A percentile compares a stretch with the other conserved stretches of the same genome.
Evolutionary conservation across 2,888 invertebrate species (phyloP).

Genomic region (Clistopyga incitator): DNA sequence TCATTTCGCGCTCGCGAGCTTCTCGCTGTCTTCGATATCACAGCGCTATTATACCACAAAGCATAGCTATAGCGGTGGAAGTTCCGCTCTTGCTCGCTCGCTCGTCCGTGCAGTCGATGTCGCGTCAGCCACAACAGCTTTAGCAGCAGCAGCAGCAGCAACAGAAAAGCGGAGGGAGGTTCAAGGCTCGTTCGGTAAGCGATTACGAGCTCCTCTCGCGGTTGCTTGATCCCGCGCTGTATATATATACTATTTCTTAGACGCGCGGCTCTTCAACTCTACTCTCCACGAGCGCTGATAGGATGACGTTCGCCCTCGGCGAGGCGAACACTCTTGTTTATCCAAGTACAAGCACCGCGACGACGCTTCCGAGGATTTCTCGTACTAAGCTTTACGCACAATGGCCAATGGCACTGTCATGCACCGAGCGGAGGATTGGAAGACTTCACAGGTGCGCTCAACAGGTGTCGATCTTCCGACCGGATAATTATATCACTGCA

Average conservation of each 20-base stretch:
- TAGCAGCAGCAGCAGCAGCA: slow-evolving; percentile 11
- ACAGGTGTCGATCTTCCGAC: slow-evolving; percentile 61
- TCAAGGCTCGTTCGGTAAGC: slow-evolving; percentile 59
- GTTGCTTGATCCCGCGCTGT: slow-evolving; percentile 2
- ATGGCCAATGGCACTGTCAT: slow-evolving; percentile 11
- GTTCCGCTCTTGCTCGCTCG: background rate
- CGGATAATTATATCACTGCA: slow-evolving; percentile 30
- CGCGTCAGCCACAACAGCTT: slow-evolving; percentile 1
- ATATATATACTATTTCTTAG: background rate
- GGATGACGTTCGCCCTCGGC: slow-evolving; percentile 1
- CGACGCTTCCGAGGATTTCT: background rate
- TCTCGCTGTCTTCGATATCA: slow-evolving; percentile 10
- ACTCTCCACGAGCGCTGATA: background rate
- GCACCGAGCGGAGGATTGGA: background rate
- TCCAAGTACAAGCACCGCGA: background rate
- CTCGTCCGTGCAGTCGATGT: background rate
- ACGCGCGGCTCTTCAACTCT: slow-evolving; percentile 7
- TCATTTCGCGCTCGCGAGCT: slow-evolving; percentile 33
- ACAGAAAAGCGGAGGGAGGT: slow-evolving; percentile 42
- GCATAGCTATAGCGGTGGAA: too few relatives aligned
- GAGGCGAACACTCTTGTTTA: background rate
- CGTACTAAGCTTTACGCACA: background rate
- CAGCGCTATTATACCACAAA: background rate
- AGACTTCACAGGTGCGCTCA: slow-evolving; percentile 46
- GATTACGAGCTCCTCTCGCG: slow-evolving; percentile 43